phyloP scores from a whole-genome alignment of 2,113 vertebrate genomes.

The Antechinus stuartii region DNA sequence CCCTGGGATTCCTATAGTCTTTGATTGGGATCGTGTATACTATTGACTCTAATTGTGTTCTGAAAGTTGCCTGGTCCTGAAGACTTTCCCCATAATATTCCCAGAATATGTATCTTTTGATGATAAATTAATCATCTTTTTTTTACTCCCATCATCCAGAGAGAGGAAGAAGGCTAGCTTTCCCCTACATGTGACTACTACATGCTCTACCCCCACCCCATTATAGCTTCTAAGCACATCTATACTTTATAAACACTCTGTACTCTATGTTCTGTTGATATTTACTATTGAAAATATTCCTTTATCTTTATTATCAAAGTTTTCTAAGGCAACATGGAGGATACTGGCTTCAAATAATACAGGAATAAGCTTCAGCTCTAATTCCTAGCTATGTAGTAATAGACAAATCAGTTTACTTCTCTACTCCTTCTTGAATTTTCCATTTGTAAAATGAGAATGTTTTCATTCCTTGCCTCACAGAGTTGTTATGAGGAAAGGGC shows the following conservation, averaged over 20 bases:
- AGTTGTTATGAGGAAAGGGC: not conserved
- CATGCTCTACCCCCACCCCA: not conserved
- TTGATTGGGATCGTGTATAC: not conserved
- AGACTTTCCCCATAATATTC: not conserved
- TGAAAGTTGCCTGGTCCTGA: not conserved
- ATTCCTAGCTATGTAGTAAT: not conserved
- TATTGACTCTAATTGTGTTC: not conserved
- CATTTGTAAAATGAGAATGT: not conserved
- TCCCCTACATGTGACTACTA: not conserved
- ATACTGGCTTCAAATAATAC: not conserved
- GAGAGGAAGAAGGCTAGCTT: not conserved
- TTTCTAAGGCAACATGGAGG: not conserved
- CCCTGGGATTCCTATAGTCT: not conserved
- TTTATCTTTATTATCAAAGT: not conserved
- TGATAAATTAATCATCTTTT: not conserved
- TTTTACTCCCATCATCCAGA: not conserved
- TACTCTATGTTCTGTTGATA: not conserved
- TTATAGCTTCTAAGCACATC: not conserved
- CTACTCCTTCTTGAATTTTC: not conserved
- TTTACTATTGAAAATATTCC: not conserved
- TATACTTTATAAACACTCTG: not conserved
- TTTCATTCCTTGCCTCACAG: not conserved
- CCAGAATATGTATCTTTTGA: not conserved
- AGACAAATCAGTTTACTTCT: not conserved
- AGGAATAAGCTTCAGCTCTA: not conserved